A percentile compares a stretch with the other conserved stretches of the same genome.
Conservation (phyloP, 2,888 invertebrate genomes). For the Dasysyrphus tricinctus region DNA sequence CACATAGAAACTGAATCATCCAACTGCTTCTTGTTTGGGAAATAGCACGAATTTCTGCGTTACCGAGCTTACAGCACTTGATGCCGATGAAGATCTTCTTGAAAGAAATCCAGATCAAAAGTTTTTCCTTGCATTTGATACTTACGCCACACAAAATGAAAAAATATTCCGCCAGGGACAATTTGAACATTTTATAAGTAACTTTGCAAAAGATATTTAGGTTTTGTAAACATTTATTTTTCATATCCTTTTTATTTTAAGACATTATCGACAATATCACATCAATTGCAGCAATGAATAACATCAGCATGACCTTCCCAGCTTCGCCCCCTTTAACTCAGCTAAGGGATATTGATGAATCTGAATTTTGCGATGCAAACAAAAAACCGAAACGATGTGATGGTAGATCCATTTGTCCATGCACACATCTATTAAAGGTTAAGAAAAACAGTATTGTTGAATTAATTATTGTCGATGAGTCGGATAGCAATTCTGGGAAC, state of each 20-base stretch:
- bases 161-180: conserved; percentile 72
- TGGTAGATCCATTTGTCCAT: conserved; percentile 70
- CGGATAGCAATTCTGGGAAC: conserved; percentile 78
- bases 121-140: conserved; percentile 77
- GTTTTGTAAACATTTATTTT: conserved; percentile 39
- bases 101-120: conserved; percentile 75
- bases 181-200: conserved; percentile 78
- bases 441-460: conserved; percentile 77
- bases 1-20: conserved; percentile 76
- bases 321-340: conserved; percentile 91
- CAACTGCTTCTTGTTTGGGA: conserved; percentile 75
- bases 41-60: conserved; percentile 69
- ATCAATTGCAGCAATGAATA: conserved; percentile 86
- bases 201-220: conserved; percentile 32
- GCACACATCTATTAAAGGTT: conserved; percentile 78
- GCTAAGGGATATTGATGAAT: conserved; percentile 78
- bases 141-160: conserved; percentile 73
- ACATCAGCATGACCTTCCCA: conserved; percentile 90
- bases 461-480: conserved; percentile 80
- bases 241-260: conserved; percentile 38
- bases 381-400: conserved; percentile 71
- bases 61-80: conserved; percentile 64
- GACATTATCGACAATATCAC: conserved; percentile 74
- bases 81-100: conserved; percentile 69
- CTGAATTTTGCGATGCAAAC: conserved; percentile 78